Conservation (phyloP, 2,797 vertebrate species). For the Pangasius sanitwongsei region DNA sequence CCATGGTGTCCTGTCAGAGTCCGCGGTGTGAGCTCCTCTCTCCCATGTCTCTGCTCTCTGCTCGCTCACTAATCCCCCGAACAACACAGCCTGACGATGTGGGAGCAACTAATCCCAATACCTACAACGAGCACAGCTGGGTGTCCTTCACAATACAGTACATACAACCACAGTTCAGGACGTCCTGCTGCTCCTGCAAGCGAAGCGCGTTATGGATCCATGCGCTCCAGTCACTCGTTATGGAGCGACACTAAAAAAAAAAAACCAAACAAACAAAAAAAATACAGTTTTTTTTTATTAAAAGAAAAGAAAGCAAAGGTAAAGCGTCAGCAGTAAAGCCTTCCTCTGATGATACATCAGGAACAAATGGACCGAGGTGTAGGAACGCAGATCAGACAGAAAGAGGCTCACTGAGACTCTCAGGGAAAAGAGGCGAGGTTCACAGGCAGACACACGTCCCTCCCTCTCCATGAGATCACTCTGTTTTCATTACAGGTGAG, state of each 20-base stretch:
- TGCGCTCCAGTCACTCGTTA: neutral
- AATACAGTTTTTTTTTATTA: no score
- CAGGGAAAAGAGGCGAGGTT: slow-evolving; percentile 22
- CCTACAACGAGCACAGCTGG: neutral
- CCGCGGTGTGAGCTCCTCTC: slow-evolving; percentile 28
- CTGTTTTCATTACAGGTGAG: slow-evolving; percentile 17
- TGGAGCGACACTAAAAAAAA: neutral
- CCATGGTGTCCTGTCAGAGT: slow-evolving; percentile 61
- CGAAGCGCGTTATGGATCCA: neutral
- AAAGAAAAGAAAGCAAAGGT: neutral
- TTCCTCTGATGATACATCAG: neutral
- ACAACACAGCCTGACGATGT: neutral
- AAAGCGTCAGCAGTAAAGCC: neutral
- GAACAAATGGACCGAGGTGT: neutral
- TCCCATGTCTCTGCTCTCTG: slow-evolving; percentile 46
- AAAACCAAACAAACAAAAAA: no score
- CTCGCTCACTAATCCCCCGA: neutral
- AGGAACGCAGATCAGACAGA: neutral
- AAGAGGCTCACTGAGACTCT: neutral
- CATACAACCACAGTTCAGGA: neutral
- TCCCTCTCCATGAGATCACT: slow-evolving; percentile 10
- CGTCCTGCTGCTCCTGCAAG: neutral
- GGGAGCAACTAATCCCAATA: neutral
- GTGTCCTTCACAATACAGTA: neutral
- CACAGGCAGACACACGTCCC: neutral